A percentile compares a stretch with the other conserved stretches of the same genome.
These are phyloP conservation scores for Drosophila kohkoa DNA, from an alignment of 1,140 invertebrate species.

Conservation along the genomic window DNA sequence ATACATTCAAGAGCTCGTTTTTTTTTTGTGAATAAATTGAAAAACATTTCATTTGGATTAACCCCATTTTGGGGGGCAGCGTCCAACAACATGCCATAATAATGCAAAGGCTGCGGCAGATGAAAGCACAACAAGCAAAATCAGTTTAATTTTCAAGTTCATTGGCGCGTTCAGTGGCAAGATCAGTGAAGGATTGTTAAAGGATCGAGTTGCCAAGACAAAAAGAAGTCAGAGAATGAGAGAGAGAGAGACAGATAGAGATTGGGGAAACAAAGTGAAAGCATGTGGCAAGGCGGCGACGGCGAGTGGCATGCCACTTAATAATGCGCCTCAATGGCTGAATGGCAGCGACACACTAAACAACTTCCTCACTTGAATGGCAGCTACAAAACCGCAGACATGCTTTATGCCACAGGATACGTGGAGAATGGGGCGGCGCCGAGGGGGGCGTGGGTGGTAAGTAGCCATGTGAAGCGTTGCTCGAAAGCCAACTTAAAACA, in stretches of 20 bases:
- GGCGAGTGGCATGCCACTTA: constrained; percentile 41
- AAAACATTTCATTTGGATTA: constrained; percentile 28
- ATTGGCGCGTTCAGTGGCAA: constrained; percentile 36
- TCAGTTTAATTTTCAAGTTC: constrained; percentile 60
- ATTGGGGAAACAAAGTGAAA: not conserved
- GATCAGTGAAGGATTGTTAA: constrained; percentile 20
- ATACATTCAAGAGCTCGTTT: not conserved
- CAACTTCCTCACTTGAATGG: constrained; percentile 63
- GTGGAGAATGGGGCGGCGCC: not conserved
- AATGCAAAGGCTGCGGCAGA: not conserved
- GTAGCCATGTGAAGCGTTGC: constrained; percentile 36
- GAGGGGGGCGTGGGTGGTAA: not conserved
- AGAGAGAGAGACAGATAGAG: no score
- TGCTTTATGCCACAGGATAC: constrained; percentile 13
- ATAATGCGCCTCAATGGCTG: constrained; percentile 51
- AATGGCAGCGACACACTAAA: constrained; percentile 55
- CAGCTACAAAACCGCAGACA: constrained; percentile 50
- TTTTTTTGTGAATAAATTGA: constrained; percentile 7
- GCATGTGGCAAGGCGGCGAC: not conserved
- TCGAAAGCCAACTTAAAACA: constrained; percentile 58
- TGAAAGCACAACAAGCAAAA: constrained; percentile 28
- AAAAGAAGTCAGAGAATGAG: no score
- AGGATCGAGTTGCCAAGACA: constrained; percentile 11
- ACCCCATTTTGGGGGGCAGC: constrained; percentile 3
- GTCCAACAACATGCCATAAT: not conserved